A percentile compares a stretch with the other conserved stretches of the same genome.
Evolutionary conservation across 1,140 invertebrate genomes (phyloP).

Genomic region (Trinorchestia longiramus): DNA sequence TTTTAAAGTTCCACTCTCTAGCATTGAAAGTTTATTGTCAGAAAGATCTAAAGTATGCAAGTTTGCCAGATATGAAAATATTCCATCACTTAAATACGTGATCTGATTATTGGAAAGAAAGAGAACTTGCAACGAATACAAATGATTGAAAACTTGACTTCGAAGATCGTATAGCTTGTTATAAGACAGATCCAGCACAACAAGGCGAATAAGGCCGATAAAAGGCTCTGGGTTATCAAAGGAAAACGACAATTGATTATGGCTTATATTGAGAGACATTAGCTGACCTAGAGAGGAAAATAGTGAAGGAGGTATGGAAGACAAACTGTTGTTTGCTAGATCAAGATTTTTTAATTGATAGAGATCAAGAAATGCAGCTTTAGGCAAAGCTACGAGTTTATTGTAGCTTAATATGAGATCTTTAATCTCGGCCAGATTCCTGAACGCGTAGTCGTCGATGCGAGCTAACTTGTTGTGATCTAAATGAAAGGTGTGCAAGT

Average conservation of each 20-base stretch:
- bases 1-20: slow-evolving; percentile 75
- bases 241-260: slow-evolving; percentile 58
- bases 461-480: slow-evolving; percentile 64
- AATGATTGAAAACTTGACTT: slow-evolving; percentile 82
- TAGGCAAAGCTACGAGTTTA: slow-evolving; percentile 77
- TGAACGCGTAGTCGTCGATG: slow-evolving; percentile 64
- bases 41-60: slow-evolving; percentile 87
- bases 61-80: slow-evolving; percentile 70
- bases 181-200: slow-evolving; percentile 84
- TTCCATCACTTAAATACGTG: slow-evolving; percentile 76
- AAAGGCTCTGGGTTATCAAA: slow-evolving; percentile 83
- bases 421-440: slow-evolving; percentile 73
- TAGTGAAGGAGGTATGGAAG: slow-evolving; percentile 83
- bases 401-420: slow-evolving; percentile 86
- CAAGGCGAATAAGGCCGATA: slow-evolving; percentile 82
- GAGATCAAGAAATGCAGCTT: slow-evolving; percentile 58
- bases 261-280: slow-evolving; percentile 42
- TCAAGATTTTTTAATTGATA: slow-evolving; percentile 53
- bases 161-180: slow-evolving; percentile 85
- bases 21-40: slow-evolving; percentile 83
- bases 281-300: slow-evolving; percentile 68
- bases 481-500: slow-evolving; percentile 73
- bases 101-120: slow-evolving; percentile 86
- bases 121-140: slow-evolving; percentile 85
- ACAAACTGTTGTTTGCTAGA: slow-evolving; percentile 54